These are phyloP conservation scores for Dicrostonyx torquatus DNA, from an alignment of 2,797 vertebrate species.

Conservation along the genomic window DNA sequence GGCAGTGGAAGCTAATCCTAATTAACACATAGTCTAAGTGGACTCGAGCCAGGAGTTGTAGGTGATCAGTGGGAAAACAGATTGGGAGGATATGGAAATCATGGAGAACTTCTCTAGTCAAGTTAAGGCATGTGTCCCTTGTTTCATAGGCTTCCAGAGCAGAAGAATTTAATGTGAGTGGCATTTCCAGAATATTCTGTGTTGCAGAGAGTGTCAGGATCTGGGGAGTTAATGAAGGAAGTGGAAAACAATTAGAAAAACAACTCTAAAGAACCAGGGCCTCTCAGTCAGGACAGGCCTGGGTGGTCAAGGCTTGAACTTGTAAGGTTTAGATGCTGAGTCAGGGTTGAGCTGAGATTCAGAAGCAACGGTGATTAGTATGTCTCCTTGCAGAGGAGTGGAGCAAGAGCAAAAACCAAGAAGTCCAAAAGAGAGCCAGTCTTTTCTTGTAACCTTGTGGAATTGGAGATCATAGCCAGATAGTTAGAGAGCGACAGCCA, in stretches of 20 bases:
- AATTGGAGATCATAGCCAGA: background rate
- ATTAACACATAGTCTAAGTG: constrained; percentile 65
- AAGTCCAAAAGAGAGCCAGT: background rate
- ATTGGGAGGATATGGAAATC: constrained; percentile 32
- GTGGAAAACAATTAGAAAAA: background rate
- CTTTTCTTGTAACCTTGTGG: background rate
- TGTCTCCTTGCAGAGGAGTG: background rate
- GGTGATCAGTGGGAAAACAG: constrained; percentile 55
- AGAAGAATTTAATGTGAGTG: constrained; percentile 30
- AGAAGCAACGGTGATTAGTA: background rate
- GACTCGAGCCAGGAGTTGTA: constrained; percentile 59
- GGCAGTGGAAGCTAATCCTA: constrained; percentile 66
- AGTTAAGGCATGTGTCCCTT: constrained; percentile 56
- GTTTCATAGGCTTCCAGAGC: constrained; percentile 33
- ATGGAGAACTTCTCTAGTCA: constrained; percentile 43
- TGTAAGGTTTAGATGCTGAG: background rate
- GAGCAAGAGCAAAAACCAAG: background rate
- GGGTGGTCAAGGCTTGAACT: background rate
- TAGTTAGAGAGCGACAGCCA: background rate
- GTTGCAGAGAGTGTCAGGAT: background rate
- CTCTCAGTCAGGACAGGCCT: background rate
- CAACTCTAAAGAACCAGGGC: background rate
- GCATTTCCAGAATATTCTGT: constrained; percentile 51
- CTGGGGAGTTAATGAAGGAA: background rate
- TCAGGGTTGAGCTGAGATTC: background rate